These are phyloP conservation scores for Antitype chi DNA, from an alignment of 2,888 invertebrate species.

Conservation along the genomic window DNA sequence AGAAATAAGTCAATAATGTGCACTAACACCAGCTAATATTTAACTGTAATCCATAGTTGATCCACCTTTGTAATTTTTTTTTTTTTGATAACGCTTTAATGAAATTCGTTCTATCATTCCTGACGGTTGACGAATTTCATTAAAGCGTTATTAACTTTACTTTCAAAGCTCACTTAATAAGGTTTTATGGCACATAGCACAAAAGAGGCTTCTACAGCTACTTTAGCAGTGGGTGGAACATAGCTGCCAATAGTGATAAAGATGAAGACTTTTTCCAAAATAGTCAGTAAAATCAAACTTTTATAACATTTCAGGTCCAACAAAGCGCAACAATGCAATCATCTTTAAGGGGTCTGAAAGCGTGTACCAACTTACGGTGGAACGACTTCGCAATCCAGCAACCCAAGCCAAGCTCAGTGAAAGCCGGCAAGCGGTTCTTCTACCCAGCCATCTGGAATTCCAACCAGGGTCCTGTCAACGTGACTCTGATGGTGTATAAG, in stretches of 20 bases:
- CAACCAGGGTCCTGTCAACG: conserved; percentile 91
- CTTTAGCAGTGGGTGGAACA: neutral
- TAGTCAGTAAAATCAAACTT: neutral
- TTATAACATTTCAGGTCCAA: conserved; percentile 86
- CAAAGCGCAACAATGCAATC: conserved; percentile 93
- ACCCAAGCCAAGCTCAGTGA: conserved; percentile 85
- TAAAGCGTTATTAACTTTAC: neutral
- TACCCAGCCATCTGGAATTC: conserved; percentile 94
- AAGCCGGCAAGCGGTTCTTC: conserved; percentile 93
- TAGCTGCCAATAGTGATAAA: neutral
- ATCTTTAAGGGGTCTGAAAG: conserved; percentile 93
- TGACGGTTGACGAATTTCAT: neutral
- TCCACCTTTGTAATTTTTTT: neutral
- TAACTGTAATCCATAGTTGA: neutral
- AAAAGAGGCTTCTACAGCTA: neutral
- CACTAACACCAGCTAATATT: neutral
- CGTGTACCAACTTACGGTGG: conserved; percentile 93
- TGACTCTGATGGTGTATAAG: conserved; percentile 92
- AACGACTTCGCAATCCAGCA: conserved; percentile 93
- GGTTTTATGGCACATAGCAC: neutral
- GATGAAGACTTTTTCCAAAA: neutral
- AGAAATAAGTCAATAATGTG: neutral
- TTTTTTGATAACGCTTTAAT: neutral
- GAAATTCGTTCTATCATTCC: neutral
- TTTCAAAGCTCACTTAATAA: neutral